phyloP scores from a whole-genome alignment of 1,140 invertebrate species.

The Adelges cooleyi region DNA sequence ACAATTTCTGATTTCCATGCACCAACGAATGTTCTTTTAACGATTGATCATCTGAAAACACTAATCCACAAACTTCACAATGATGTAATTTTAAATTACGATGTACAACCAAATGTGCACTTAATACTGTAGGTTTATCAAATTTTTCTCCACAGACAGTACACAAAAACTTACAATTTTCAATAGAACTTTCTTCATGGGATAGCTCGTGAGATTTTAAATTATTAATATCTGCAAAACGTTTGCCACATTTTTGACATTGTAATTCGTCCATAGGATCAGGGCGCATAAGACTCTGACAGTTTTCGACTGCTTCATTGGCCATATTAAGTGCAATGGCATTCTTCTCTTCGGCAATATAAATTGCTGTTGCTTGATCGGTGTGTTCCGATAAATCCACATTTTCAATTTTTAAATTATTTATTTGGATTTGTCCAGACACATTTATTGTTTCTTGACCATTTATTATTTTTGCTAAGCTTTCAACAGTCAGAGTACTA shows the following conservation, averaged over 20 bases:
- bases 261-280: constrained; percentile 28
- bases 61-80: constrained; percentile 35
- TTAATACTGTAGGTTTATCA: constrained; percentile 53
- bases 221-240: constrained; percentile 55
- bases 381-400: constrained; percentile 14
- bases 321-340: constrained; percentile 10
- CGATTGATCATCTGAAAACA: constrained; percentile 40
- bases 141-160: constrained; percentile 59
- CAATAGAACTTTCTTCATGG: constrained; percentile 56
- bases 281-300: constrained; percentile 21
- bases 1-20: constrained; percentile 40
- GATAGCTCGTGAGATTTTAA: constrained; percentile 56
- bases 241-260: constrained; percentile 43
- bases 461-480: constrained; percentile 23
- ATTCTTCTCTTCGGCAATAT: constrained; percentile 9
- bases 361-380: constrained; percentile 11
- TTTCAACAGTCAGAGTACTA: constrained; percentile 14
- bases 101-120: constrained; percentile 38
- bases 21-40: constrained; percentile 40
- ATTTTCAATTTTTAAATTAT: constrained; percentile 26
- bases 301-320: constrained; percentile 12
- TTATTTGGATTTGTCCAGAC: constrained; percentile 16
- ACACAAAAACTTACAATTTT: constrained; percentile 48
- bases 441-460: constrained; percentile 15
- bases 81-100: constrained; percentile 30